phyloP scores from a whole-genome alignment of 2,113 vertebrate species.

The Xiphophorus couchianus region DNA sequence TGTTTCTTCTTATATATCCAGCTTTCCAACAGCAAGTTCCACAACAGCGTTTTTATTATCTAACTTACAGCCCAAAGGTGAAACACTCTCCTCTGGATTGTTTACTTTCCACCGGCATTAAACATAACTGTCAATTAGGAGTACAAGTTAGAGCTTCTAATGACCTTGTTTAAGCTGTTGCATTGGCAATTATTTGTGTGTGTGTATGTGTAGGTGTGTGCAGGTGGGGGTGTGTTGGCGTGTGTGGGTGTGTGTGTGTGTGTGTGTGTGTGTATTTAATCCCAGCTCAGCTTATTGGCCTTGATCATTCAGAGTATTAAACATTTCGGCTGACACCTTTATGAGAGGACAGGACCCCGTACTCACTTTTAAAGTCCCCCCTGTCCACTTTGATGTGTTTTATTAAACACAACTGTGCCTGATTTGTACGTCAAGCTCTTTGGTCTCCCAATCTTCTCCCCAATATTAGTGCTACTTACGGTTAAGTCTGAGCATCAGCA shows the following conservation, averaged over 20 bases:
- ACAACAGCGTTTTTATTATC: slow-evolving; percentile 7
- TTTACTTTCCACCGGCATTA: slow-evolving; percentile 71
- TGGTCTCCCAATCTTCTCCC: slow-evolving; percentile 36
- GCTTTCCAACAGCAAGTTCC: slow-evolving; percentile 27
- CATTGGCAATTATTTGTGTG: slow-evolving; percentile 64
- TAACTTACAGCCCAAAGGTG: slow-evolving; percentile 61
- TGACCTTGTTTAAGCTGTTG: slow-evolving; percentile 61
- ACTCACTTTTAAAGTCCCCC: slow-evolving; percentile 57
- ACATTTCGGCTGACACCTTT: slow-evolving; percentile 80
- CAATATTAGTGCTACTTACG: slow-evolving; percentile 43
- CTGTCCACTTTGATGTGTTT: slow-evolving; percentile 72
- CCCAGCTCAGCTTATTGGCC: slow-evolving; percentile 42
- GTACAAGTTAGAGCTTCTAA: slow-evolving; percentile 66
- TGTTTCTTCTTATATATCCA: slow-evolving; percentile 32
- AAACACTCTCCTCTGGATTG: slow-evolving; percentile 52
- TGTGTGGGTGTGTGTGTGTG: slow-evolving; percentile 20
- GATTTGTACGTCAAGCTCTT: slow-evolving; percentile 58
- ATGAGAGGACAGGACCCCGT: slow-evolving; percentile 74
- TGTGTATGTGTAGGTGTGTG: slow-evolving; percentile 59
- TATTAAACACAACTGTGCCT: slow-evolving; percentile 75
- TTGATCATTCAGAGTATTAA: slow-evolving; percentile 74
- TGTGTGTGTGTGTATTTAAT: slow-evolving; percentile 31
- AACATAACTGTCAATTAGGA: slow-evolving; percentile 75
- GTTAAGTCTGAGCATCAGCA: slow-evolving; percentile 28
- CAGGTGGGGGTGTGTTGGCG: slow-evolving; percentile 32